These are phyloP conservation scores for Schizopygopsis malacanthus DNA, from an alignment of 2,797 vertebrate species.

Conservation along the genomic window DNA sequence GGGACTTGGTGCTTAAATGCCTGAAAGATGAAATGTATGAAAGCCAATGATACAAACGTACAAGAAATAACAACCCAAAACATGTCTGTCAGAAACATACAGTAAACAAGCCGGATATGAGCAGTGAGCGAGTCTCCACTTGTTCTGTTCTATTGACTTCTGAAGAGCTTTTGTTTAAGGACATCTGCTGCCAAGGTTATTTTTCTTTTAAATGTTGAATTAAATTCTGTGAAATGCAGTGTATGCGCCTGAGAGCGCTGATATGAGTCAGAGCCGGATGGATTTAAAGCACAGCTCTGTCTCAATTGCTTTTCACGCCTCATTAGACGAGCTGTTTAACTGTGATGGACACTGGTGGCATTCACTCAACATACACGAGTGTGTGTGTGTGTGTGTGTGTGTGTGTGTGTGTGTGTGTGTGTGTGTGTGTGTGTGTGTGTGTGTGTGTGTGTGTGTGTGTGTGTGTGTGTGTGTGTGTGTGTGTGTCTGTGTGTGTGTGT, in stretches of 20 bases:
- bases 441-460: not conserved
- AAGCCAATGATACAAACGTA: slow-evolving; percentile 27
- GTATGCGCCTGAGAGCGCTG: slow-evolving; percentile 39
- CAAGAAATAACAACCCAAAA: slow-evolving; percentile 30
- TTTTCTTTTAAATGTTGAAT: slow-evolving; percentile 16
- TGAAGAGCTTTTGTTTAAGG: not conserved
- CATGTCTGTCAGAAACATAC: slow-evolving; percentile 13
- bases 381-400: not conserved
- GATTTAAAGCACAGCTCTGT: slow-evolving; percentile 45
- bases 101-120: slow-evolving; percentile 18
- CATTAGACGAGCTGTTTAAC: slow-evolving; percentile 52
- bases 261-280: slow-evolving; percentile 31
- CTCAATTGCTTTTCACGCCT: slow-evolving; percentile 58
- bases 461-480: slow-evolving; percentile 14
- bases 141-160: not conserved
- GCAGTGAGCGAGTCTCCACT: not conserved
- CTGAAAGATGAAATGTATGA: not conserved
- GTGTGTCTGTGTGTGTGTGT: not conserved
- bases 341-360: slow-evolving; percentile 30
- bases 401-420: not conserved
- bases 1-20: not conserved
- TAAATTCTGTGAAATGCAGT: slow-evolving; percentile 50
- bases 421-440: not conserved
- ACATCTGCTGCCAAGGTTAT: slow-evolving; percentile 6
- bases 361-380: slow-evolving; percentile 16